Base-by-base conservation (phyloP, 35 echinoderm and acorn worm genomes). In the Holothuria glaberrima region DNA sequence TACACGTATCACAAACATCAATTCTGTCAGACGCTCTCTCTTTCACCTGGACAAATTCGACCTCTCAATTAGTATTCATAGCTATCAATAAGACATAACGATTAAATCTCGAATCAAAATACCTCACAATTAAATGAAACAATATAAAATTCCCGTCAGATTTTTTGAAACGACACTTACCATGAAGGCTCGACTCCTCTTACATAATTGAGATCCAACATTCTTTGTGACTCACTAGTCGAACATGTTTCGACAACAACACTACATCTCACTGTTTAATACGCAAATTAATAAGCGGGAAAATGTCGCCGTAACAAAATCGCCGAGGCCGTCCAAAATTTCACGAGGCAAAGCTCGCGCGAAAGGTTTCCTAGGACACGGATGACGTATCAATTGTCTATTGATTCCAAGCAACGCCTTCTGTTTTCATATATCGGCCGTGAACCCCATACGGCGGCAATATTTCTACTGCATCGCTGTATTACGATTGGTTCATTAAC, bases 241-340 rank as follows among this genome's bases (percentile, higher is more conserved):
- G 50, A 54, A 54, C 50, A 54, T 54, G 50, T 54, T 54, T 54
- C 50, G 16, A 54, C 50, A 54, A 54, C 50, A 54, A 54, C 50
- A 54, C 50, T 2, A 54, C 50, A 54, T 54, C 50, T 78, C 12
- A 78, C 74, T 78, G 20, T 78, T 52, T 78, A 41, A 78, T 78
- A 78, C 74, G 74, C 74, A 52, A 78, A 78, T 78, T 78, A 78
- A 78, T 78, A 78, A 52, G 74, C 21, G 74, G 33, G 74, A 78
- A 54, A 28, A 78, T 52, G 36, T 48, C 44, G 74, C 50, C 74
- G 74, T 48, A 78, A 78, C 74, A 30, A 78, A 78, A 78, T 38
- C 71, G 71, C 34, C 71, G 50, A 54, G 50, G 16, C 50, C 50
- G 10, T 75, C 17, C 33, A 21, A 41, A 32, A 18, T 48, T 25